Evolutionary conservation across 1,140 invertebrate genomes (phyloP), one percentile per base, ranked within the genome.

Genomic region (Leptinotarsa lineolata): DNA sequence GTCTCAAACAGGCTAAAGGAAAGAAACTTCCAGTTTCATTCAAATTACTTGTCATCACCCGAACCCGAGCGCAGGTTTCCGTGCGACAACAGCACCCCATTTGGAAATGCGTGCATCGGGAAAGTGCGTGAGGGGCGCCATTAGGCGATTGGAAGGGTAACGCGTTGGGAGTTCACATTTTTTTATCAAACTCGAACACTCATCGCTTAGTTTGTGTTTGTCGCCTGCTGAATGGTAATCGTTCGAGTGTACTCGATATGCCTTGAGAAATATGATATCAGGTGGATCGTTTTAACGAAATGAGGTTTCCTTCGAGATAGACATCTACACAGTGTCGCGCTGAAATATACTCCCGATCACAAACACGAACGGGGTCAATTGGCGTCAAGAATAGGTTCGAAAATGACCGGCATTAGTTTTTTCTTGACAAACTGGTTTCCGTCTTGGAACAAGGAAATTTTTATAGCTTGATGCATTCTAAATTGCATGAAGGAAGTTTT

Each of bases 381-480:
- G 30, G 30, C 30, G 8, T 39, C 30, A 2, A 11, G 11, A 39
- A 39, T 39, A 39, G 30, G 30, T 39, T 39, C 30, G 30, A 39
- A 39, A 39, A 39, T 39, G 30, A 8, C 8, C 85, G 77, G 30
- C 30, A 30, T 30, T 30, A 1, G 30, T 30, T 30, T 1, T 2
- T 30, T 0, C 30, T 11, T 30, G 30, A 11, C 8, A 30, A 30
- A 30, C 30, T 30, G 30, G 11, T 30, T 30, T 30, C 1, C 30
- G 30, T 11, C 1, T 30, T 8, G 2, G 6, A 8, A 1, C 30
- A 30, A 30, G 30, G 8, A 8, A 8, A 8, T 30, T 30, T 11
- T 30, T 4, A 30, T 8, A 30, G 30, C 8, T 30, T 2, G 0
- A n/a, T n/a, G n/a, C 1, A 30, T 30, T 2, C 30, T 8, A 30